Evolutionary conservation across 1,140 invertebrate genomes (phyloP).

Genomic region (Antheraea pernyi): DNA sequence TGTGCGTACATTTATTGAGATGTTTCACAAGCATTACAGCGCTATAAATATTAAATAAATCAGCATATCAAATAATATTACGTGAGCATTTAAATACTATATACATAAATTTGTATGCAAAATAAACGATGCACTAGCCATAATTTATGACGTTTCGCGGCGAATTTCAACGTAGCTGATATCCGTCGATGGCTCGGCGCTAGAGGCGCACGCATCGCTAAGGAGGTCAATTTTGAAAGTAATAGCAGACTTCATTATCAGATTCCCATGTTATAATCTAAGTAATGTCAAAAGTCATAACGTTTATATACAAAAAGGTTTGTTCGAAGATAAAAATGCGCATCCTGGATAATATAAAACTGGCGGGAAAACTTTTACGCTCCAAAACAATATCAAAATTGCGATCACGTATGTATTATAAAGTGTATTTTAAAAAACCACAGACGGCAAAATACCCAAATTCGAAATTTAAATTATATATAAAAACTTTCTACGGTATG

Average conservation of each 20-base stretch:
- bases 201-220: slow-evolving; percentile 13
- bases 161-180: neutral
- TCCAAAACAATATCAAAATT: neutral
- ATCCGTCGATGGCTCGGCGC: neutral
- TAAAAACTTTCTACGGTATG: neutral
- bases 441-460: neutral
- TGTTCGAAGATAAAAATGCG: neutral
- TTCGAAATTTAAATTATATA: slow-evolving; percentile 7
- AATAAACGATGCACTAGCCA: neutral
- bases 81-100: neutral
- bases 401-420: neutral
- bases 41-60: neutral
- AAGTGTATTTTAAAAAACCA: neutral
- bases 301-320: neutral
- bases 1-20: no score
- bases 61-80: neutral
- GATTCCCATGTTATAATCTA: slow-evolving; percentile 13
- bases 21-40: no score
- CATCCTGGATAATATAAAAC: neutral
- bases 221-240: slow-evolving; percentile 67
- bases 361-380: slow-evolving; percentile 21
- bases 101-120: neutral
- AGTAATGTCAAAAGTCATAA: neutral
- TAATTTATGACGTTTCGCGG: neutral
- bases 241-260: slow-evolving; percentile 23